These are phyloP conservation scores for Megaptera novaeangliae DNA, from an alignment of 2,113 vertebrate genomes.

Conservation along the genomic window DNA sequence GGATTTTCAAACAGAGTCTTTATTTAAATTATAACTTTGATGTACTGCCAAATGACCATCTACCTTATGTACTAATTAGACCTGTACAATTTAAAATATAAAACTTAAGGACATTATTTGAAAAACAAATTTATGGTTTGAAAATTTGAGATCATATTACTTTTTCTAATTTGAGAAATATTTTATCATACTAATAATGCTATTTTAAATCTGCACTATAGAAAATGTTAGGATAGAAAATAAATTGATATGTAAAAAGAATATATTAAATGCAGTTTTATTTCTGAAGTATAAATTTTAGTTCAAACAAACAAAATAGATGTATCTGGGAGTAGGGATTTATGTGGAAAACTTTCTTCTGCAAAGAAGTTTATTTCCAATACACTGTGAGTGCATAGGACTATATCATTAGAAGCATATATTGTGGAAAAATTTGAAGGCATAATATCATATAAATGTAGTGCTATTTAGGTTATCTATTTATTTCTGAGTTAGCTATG, in stretches of 20 bases:
- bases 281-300: neutral
- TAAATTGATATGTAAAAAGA: neutral
- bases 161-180: slow-evolving; percentile 6
- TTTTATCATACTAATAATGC: neutral
- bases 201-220: neutral
- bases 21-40: slow-evolving; percentile 49
- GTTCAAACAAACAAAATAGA: neutral
- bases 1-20: slow-evolving; percentile 40
- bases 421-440: neutral
- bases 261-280: neutral
- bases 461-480: neutral
- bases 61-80: slow-evolving; percentile 55
- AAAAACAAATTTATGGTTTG: neutral
- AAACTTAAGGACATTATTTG: neutral
- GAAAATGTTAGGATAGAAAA: neutral
- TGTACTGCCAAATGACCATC: slow-evolving; percentile 56
- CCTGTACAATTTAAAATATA: neutral
- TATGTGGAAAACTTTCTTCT: neutral
- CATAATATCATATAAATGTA: neutral
- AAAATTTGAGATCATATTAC: neutral
- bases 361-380: neutral
- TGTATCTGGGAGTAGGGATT: neutral
- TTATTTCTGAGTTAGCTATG: neutral
- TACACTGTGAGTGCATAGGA: fast-evolving
- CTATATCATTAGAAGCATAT: neutral